A percentile compares a stretch with the other conserved stretches of the same genome.
Evolutionary conservation across 92 coral and sea anemone species (phyloP).

Genomic region (Porites divaricata): DNA sequence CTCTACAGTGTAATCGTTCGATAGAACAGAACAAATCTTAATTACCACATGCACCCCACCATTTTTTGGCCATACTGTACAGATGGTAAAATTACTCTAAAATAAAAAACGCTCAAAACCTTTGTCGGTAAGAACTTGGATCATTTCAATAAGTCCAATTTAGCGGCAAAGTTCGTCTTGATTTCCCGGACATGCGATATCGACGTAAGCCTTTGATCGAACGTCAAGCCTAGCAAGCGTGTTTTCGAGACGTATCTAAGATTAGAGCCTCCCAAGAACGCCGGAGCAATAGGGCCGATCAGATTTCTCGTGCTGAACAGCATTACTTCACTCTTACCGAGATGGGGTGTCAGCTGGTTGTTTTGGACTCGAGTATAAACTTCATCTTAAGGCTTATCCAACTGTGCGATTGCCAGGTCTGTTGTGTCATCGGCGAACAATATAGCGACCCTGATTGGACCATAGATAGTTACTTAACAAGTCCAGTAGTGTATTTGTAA

Average conservation of each 20-base stretch:
- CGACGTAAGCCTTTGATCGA: constrained; percentile 41
- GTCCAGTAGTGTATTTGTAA: neutral
- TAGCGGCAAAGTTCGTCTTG: constrained; percentile 23
- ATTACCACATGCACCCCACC: neutral
- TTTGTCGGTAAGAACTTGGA: constrained; percentile 23
- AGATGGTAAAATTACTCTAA: neutral
- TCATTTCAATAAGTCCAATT: constrained; percentile 37
- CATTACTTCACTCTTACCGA: constrained; percentile 31
- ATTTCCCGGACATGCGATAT: constrained; percentile 30
- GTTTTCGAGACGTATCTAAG: constrained; percentile 24
- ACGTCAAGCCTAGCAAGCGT: constrained; percentile 33
- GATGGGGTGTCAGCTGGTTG: constrained; percentile 34
- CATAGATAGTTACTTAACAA: neutral
- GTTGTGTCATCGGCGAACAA: constrained; percentile 18
- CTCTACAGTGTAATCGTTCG: too few species aligned
- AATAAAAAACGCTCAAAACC: neutral
- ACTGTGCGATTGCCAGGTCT: constrained; percentile 1
- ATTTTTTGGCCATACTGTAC: neutral
- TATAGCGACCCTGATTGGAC: constrained; percentile 18
- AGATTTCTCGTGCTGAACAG: constrained; percentile 24
- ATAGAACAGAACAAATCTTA: neutral
- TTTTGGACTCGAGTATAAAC: neutral
- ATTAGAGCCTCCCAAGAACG: neutral
- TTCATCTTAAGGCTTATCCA: neutral
- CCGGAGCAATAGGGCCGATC: constrained; percentile 10